Evolutionary conservation across 2,888 invertebrate species (phyloP), one percentile per base, ranked within the genome.

Genomic region (Hemistola chrysoprasaria): DNA sequence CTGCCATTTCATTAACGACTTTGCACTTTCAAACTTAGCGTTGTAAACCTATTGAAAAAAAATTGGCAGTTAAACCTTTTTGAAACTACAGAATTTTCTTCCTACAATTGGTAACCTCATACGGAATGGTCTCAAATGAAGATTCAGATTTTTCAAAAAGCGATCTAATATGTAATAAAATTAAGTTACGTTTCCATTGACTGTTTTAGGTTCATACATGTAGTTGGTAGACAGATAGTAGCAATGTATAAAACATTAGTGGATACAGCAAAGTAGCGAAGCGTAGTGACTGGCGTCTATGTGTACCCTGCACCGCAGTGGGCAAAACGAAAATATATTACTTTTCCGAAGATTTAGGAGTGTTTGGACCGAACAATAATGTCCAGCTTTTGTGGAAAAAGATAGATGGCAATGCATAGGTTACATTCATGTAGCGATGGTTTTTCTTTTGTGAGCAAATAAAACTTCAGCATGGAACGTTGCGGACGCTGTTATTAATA

Each of bases 321-420:
- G 79, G 83, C 85, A 90, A 89, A 90, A 89, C 87, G 89, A 90
- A 89, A 86, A 90, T 90, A 90, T 90, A 90, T 90, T 88, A 86
- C 90, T 89, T 83, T 86, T 82, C 82, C 84, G 83, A 87, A 90
- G 89, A 90, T 90, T 90, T 89, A 90, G 78, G 87, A 86, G 87
- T 87, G 88, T 88, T 89, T 88, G 88, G 89, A 90, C 89, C 90
- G 87, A 87, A 89, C 90, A 90, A 90, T 90, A 90, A 90, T 90
- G 90, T 90, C 90, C 89, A 78, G 89, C 89, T 88, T 90, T 90
- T 90, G 90, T 90, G 85, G 86, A 87, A 85, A 87, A 85, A 89
- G 90, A 90, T 87, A 87, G 78, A 90, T 89, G 85, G 87, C 82
- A 74, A 79, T 87, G 88, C 88, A 88, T 86, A 85, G 85, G 78